Base-by-base conservation (phyloP, 2,888 invertebrate species). In the Clusia tigrina region DNA sequence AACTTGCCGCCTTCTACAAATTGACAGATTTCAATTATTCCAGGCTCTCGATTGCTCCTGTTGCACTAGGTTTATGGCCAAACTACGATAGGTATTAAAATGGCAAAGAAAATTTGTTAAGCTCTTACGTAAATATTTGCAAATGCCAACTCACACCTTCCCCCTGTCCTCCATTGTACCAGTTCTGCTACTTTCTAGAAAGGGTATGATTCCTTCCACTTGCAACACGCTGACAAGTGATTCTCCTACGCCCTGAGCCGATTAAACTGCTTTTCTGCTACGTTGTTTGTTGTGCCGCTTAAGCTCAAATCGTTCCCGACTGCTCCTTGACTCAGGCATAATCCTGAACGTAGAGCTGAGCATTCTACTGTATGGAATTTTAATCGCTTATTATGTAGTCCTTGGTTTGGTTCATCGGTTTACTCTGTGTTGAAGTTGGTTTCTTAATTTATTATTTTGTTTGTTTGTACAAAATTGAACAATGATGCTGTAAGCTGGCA, bases 371-470 rank as follows among this genome's bases (percentile, higher is more conserved):
- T 69, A 68, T 58, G 63, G 62, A 69, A 67, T 67, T 69, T 69
- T 68, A 71, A 71, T 67, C 68, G 66, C 70, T 70, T 71, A 67
- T 69, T 70, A 69, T 65, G 51, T 62, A 65, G 66, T 66, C 65
- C 64, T 67, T 66, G 67, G 67, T 65, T 63, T 65, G 65, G 66
- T 67, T 71, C 71, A 73, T 75, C 77, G 73, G 54, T 67, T 71
- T 63, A 60, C 63, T 69, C 62, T 65, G n/a, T n/a, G n/a, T n/a
- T n/a, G n/a, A n/a, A n/a, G n/a, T n/a, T n/a, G n/a, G n/a, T n/a
- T n/a, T n/a, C n/a, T n/a, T n/a, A n/a, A n/a, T n/a, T n/a, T n/a
- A n/a, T n/a, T n/a, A n/a, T n/a, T n/a, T n/a, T n/a, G n/a, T n/a
- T n/a, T n/a, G n/a, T n/a, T n/a, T n/a, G n/a, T n/a, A n/a, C n/a